phyloP scores from a whole-genome alignment of 2,797 vertebrate species.

The Darevskia mixta region DNA sequence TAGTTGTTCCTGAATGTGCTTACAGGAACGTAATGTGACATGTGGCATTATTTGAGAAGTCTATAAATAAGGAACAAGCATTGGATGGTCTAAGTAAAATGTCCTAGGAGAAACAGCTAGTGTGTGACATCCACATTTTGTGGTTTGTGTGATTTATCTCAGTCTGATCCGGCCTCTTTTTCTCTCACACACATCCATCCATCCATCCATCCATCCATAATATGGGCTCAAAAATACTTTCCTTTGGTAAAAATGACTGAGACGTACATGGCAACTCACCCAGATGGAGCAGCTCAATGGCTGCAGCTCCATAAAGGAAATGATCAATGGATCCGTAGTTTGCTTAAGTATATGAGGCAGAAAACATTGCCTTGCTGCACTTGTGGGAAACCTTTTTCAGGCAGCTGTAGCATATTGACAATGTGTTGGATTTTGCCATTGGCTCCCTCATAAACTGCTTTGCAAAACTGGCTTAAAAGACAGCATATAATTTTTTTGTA shows the following conservation, averaged over 20 bases:
- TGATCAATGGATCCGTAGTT: background rate
- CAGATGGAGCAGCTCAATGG: background rate
- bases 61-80: background rate
- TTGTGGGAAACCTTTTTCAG: background rate
- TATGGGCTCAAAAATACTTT: background rate
- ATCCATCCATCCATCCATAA: background rate
- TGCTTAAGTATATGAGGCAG: too few species aligned
- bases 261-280: background rate
- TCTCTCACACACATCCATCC: too few species aligned
- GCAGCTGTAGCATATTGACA: background rate
- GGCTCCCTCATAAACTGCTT: background rate
- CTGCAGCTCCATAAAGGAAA: background rate
- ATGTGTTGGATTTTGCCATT: background rate
- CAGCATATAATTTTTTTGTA: background rate
- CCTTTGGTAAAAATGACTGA: background rate
- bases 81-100: background rate
- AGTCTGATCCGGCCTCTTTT: background rate
- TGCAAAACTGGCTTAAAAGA: background rate
- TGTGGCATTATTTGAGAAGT: background rate
- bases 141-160: background rate
- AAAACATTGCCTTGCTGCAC: too few species aligned
- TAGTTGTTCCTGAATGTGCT: background rate
- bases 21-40: background rate
- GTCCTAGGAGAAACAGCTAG: too few species aligned
- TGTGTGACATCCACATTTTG: background rate